A percentile compares a stretch with the other conserved stretches of the same genome.
phyloP scores from a whole-genome alignment of 92 coral and sea anemone species.

The Galaxea fascicularis region DNA sequence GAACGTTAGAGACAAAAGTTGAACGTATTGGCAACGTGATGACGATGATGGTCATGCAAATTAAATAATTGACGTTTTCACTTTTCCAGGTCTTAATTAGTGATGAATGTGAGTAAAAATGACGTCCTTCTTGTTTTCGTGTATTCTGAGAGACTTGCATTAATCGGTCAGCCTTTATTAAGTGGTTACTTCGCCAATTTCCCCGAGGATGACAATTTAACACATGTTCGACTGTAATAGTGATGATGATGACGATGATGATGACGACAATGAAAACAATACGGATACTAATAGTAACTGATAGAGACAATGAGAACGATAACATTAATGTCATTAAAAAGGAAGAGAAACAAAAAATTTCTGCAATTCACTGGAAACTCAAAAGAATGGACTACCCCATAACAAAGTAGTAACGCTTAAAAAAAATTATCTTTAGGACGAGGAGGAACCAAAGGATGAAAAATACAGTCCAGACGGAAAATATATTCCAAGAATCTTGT shows the following conservation, averaged over 20 bases:
- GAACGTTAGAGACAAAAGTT: neutral
- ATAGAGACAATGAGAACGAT: neutral
- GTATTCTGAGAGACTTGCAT: too few relatives aligned
- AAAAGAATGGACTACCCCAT: neutral
- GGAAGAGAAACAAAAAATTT: neutral
- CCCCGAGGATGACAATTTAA: neutral
- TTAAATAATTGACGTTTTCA: too few relatives aligned
- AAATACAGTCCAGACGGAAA: conserved; percentile 80
- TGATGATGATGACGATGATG: neutral
- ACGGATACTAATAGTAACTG: neutral
- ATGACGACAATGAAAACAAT: neutral
- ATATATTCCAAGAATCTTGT: conserved; percentile 81
- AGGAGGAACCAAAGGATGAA: conserved; percentile 71
- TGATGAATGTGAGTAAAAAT: too few relatives aligned
- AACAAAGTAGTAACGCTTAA: neutral
- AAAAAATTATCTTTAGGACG: conserved; percentile 60
- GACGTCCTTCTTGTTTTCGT: too few relatives aligned
- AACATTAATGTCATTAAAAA: neutral
- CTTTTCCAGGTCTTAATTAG: too few relatives aligned
- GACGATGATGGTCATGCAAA: neutral
- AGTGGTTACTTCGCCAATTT: neutral
- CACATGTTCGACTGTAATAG: neutral
- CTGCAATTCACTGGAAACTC: neutral
- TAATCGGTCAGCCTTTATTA: too few relatives aligned
- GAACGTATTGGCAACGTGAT: neutral